These are phyloP conservation scores for Solea solea DNA, from an alignment of 2,113 vertebrate genomes.

Conservation along the genomic window DNA sequence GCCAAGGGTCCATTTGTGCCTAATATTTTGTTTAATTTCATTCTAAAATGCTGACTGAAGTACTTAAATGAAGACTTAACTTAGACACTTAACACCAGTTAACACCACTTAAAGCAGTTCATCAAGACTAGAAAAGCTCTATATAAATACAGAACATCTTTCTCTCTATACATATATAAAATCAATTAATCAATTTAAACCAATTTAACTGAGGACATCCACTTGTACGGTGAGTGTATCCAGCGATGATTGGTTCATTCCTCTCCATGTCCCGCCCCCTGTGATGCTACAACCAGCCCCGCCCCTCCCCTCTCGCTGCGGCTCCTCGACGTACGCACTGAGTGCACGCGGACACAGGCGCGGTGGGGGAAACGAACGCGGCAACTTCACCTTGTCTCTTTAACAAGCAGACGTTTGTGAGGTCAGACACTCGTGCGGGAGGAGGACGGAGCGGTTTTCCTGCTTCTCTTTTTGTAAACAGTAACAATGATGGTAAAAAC, in stretches of 20 bases:
- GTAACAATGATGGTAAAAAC: neutral
- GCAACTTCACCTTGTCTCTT: constrained; percentile 35
- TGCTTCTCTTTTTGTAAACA: neutral
- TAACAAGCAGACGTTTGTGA: neutral
- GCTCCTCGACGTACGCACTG: constrained; percentile 25
- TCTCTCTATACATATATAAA: too few relatives aligned
- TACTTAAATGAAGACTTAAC: neutral
- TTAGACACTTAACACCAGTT: too few relatives aligned
- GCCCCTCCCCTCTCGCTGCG: constrained; percentile 47
- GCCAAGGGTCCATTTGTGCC: too few relatives aligned
- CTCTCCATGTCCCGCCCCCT: constrained; percentile 25
- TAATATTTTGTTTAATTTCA: too few relatives aligned
- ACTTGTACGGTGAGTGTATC: neutral
- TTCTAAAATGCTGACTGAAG: neutral
- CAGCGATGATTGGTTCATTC: constrained; percentile 45
- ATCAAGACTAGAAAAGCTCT: too few relatives aligned
- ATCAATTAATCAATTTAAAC: neutral
- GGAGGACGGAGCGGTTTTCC: neutral
- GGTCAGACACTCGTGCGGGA: neutral
- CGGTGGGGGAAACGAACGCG: neutral
- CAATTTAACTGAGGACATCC: neutral
- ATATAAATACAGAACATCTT: too few relatives aligned
- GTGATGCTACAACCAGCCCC: constrained; percentile 40
- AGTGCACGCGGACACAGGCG: constrained; percentile 23
- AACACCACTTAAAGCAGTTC: too few relatives aligned